A percentile compares a stretch with the other conserved stretches of the same genome.
These are phyloP conservation scores for Condylura cristata DNA, from an alignment of 2,113 vertebrate species.

Conservation along the genomic window DNA sequence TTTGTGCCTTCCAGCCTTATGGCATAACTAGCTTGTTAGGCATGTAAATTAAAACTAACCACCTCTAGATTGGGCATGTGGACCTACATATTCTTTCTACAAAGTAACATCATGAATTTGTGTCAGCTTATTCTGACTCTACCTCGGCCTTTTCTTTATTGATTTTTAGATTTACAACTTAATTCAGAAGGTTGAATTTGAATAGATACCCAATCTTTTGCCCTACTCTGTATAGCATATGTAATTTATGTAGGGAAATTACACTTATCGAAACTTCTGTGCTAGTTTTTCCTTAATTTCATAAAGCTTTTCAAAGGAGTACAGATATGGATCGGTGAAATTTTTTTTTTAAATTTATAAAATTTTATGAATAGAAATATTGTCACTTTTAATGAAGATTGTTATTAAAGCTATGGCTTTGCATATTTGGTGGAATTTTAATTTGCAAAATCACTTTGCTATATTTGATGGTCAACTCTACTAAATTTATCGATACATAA, in stretches of 20 bases:
- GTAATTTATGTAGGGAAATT: constrained; percentile 18
- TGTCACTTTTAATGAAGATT: background rate
- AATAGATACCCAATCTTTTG: background rate
- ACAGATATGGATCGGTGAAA: background rate
- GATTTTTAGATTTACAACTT: constrained; percentile 43
- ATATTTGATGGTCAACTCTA: background rate
- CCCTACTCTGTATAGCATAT: background rate
- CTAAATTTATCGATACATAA: constrained; percentile 3
- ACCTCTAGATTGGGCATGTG: background rate
- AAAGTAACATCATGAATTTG: background rate
- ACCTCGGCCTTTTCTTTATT: background rate
- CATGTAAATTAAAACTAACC: constrained; percentile 6
- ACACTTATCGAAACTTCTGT: background rate
- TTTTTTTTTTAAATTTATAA: background rate
- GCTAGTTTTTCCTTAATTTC: constrained; percentile 4
- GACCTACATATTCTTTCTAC: background rate
- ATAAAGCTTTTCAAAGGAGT: background rate
- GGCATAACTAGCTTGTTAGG: background rate
- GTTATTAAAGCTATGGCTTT: background rate
- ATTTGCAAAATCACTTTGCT: constrained; percentile 12
- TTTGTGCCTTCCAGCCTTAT: background rate
- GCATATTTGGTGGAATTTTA: background rate
- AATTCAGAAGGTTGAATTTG: background rate
- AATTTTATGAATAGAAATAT: constrained; percentile 42
- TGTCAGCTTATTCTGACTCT: background rate